These are phyloP conservation scores for Cephalopholis sonnerati DNA, from an alignment of 2,113 vertebrate genomes.

Conservation along the genomic window DNA sequence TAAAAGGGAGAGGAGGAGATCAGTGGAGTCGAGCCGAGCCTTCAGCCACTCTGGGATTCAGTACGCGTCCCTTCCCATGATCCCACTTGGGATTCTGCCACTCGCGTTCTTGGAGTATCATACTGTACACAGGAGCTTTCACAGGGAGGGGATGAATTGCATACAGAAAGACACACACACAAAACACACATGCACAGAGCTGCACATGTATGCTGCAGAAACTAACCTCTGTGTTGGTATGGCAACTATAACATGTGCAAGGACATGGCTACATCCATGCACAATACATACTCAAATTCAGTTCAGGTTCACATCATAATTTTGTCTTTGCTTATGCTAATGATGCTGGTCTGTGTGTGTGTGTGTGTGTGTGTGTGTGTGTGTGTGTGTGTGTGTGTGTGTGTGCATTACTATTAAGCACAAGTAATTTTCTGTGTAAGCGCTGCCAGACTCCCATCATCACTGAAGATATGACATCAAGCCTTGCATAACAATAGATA, in stretches of 20 bases:
- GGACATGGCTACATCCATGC: constrained; percentile 17
- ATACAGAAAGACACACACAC: constrained; percentile 34
- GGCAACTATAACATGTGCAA: constrained; percentile 64
- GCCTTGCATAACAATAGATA: constrained; percentile 51
- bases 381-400: constrained; percentile 11
- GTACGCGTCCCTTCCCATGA: constrained; percentile 46
- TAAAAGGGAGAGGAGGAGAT: constrained; percentile 42
- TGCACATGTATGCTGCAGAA: constrained; percentile 46
- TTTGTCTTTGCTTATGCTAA: constrained; percentile 15
- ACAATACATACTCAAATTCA: constrained; percentile 9
- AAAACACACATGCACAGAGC: constrained; percentile 34
- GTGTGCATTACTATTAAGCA: constrained; percentile 21
- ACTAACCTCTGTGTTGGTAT: constrained; percentile 66
- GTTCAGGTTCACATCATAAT: constrained; percentile 1
- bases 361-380: constrained; percentile 18
- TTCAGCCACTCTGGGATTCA: constrained; percentile 63
- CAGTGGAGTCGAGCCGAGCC: constrained; percentile 37
- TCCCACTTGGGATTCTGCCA: constrained; percentile 71
- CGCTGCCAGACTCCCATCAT: constrained; percentile 22
- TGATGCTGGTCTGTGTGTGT: constrained; percentile 10
- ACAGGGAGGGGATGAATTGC: constrained; percentile 39
- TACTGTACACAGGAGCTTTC: constrained; percentile 50
- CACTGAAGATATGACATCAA: constrained; percentile 35
- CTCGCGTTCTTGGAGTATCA: constrained; percentile 58
- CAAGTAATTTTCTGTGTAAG: constrained; percentile 43